Evolutionary conservation across 2,888 invertebrate genomes (phyloP).

Genomic region (Arrhopalites spinosus): DNA sequence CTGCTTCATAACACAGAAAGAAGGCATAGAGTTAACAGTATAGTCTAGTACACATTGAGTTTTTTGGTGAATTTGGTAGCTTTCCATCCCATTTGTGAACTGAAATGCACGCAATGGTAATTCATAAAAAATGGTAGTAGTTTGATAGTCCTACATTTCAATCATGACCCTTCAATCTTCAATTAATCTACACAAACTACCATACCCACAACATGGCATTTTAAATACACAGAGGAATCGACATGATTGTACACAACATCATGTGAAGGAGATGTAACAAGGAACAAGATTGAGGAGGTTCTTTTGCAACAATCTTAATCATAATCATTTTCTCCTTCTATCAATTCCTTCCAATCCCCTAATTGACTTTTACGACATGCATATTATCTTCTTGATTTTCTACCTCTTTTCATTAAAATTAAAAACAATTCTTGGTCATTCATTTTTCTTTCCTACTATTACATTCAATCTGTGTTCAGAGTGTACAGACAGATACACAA

Average conservation of each 20-base stretch:
- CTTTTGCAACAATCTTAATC: not conserved
- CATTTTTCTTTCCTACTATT: too few relatives aligned
- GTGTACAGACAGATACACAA: too few relatives aligned
- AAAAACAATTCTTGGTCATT: too few relatives aligned
- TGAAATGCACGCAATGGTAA: not conserved
- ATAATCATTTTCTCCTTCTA: not conserved
- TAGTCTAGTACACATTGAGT: too few relatives aligned
- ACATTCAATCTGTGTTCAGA: too few relatives aligned
- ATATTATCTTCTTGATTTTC: too few relatives aligned
- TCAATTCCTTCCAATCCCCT: conserved; percentile 28
- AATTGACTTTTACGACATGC: conserved; percentile 14
- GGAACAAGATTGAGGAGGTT: conserved; percentile 33
- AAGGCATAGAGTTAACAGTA: too few relatives aligned
- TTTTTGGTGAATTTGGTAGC: not conserved
- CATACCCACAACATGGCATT: conserved; percentile 4
- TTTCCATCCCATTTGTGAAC: not conserved
- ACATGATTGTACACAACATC: not conserved
- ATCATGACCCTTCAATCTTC: conserved; percentile 32
- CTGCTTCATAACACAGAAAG: too few relatives aligned
- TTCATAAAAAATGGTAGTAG: not conserved
- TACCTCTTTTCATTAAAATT: too few relatives aligned
- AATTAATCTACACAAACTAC: conserved; percentile 33
- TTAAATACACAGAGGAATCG: not conserved
- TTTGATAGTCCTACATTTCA: conserved; percentile 22
- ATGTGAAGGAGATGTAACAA: not conserved